phyloP scores from a whole-genome alignment of 2,888 invertebrate species.

The Apamea sordens region DNA sequence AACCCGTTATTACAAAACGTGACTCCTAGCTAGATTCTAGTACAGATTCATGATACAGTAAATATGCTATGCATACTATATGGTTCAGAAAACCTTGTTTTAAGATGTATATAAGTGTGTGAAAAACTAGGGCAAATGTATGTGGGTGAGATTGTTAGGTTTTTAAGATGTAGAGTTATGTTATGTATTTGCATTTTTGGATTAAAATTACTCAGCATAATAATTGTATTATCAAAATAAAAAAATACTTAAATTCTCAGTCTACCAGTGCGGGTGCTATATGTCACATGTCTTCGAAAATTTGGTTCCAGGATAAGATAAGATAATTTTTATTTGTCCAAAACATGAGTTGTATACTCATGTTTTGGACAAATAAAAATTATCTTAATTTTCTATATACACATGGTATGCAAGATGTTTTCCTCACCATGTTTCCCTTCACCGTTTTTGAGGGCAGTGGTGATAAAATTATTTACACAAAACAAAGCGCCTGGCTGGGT shows the following conservation, averaged over 20 bases:
- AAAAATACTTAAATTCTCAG: background rate
- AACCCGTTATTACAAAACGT: conserved; percentile 58
- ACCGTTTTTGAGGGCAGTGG: background rate
- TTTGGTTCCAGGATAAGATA: background rate
- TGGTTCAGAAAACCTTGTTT: conserved; percentile 14
- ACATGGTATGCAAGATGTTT: no score
- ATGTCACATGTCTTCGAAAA: background rate
- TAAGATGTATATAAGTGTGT: conserved; percentile 14
- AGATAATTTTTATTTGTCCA: no score
- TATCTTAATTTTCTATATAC: no score
- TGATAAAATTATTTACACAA: background rate
- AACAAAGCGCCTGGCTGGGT: background rate
- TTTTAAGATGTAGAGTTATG: background rate
- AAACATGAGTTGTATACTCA: no score
- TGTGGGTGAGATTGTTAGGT: background rate
- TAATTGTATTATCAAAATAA: background rate
- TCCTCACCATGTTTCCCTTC: background rate
- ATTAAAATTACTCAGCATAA: background rate
- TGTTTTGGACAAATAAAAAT: no score
- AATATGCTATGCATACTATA: conserved; percentile 51
- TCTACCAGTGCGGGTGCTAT: background rate
- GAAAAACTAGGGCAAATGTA: conserved; percentile 25
- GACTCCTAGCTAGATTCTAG: conserved; percentile 37
- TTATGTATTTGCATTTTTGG: background rate
- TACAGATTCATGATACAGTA: conserved; percentile 39